Conservation (phyloP, 2,113 vertebrate species). For the Corythoichthys haematopterus region DNA sequence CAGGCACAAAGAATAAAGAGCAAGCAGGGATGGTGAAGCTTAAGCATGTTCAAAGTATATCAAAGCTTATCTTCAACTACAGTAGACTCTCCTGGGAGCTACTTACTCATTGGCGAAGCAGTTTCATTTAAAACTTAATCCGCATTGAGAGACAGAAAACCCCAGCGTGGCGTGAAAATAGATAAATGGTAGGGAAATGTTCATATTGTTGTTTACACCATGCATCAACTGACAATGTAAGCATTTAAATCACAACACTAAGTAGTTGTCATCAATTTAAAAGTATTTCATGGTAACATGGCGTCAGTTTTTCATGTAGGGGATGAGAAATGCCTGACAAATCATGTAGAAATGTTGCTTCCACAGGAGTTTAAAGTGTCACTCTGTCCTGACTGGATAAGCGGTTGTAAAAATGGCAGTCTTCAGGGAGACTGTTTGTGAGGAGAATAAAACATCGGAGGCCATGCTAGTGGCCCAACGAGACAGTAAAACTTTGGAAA, state of each 20-base stretch:
- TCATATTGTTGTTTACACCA: background rate
- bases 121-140: constrained; percentile 3
- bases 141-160: background rate
- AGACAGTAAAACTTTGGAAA: constrained; percentile 5
- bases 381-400: background rate
- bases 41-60: constrained; percentile 11
- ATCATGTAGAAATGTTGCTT: constrained; percentile 1
- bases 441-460: constrained; percentile 14
- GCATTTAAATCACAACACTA: background rate
- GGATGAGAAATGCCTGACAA: constrained; percentile 6
- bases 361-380: constrained; percentile 2
- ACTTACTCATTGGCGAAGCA: constrained; percentile 9
- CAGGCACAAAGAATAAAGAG: constrained; percentile 2
- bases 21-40: background rate
- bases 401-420: constrained; percentile 1
- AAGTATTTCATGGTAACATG: background rate
- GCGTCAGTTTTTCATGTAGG: background rate
- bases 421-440: background rate
- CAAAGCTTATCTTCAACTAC: constrained; percentile 10
- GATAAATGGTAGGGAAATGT: constrained; percentile 1
- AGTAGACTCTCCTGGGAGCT: constrained; percentile 7
- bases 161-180: background rate
- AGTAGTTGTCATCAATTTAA: constrained; percentile 4
- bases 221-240: background rate
- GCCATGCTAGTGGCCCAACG: background rate